Evolutionary conservation across 2,888 invertebrate species (phyloP), one percentile per base, ranked within the genome.

Genomic region (Hypsopygia costalis): DNA sequence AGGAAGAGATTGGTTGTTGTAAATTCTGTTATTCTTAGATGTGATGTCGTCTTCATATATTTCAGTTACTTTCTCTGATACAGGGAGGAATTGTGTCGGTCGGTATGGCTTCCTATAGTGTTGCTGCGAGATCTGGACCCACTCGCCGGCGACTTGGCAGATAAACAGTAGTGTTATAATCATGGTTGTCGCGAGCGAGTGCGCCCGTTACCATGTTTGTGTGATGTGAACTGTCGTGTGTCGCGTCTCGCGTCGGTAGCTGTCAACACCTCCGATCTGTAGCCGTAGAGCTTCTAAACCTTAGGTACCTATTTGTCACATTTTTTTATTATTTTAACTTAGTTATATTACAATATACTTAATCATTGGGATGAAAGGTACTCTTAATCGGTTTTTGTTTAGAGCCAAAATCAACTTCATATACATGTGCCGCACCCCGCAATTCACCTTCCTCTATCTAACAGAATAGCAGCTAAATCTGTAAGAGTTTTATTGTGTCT

Each of bases 51-150:
- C 58, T 1, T 32, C 33, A 28, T 37, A 31, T 1, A 36, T 27
- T 30, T 46, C 43, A 1, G 41, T 32, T 1, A 10, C 21, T 25
- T 12, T 35, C 0, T 47, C 49, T 21, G 44, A 30, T 25, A 43
- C 44, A 8, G 41, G 42, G 8, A 53, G 49, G 11, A 38, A 41
- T 34, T 44, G 47, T 34, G 47, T 42, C 4, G 45, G 43, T 6
- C 56, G 44, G 11, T 55, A 11, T 1, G 77, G 68, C 45, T 75
- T 77, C 27, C 61, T 63, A 49, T 80, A 78, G 45, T 76, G 66
- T 30, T 76, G 75, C 46, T 87, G 87, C 0, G 86, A 69, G 46
- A 88, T 87, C 50, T 88, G 79, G 21, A 88, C 83, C 87, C 87
- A 88, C 38, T 88, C 87, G 27, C 70, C 49, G 11, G 52, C 11